Evolutionary conservation across 2,113 vertebrate genomes (phyloP).

Genomic region (Dermatemys mawii): DNA sequence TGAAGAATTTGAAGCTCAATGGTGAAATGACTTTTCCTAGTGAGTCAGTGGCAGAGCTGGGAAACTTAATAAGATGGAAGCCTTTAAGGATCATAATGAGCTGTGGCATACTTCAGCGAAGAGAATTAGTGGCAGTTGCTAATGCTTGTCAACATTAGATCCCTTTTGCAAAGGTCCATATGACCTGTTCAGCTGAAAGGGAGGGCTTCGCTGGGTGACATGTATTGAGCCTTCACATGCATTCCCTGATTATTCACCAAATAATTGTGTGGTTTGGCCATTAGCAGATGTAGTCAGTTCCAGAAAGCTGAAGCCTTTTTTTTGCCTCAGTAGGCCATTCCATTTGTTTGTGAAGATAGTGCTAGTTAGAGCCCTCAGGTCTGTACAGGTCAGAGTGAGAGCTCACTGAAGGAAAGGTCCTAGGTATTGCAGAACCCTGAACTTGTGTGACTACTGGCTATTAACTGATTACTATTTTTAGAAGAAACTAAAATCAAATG

Average conservation of each 20-base stretch:
- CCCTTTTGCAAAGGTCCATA: not conserved
- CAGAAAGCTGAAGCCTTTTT: accelerated
- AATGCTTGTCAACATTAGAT: not conserved
- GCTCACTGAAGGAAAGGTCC: not conserved
- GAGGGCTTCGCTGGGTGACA: not conserved
- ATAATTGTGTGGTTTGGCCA: not conserved
- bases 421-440: not conserved
- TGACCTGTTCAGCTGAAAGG: not conserved
- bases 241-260: constrained; percentile 2
- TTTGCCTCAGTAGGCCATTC: not conserved
- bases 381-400: not conserved
- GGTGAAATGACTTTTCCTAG: not conserved
- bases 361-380: not conserved
- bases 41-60: not conserved
- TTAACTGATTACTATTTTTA: not conserved
- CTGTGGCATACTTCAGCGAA: not conserved
- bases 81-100: not conserved
- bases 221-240: not conserved
- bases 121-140: not conserved
- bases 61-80: not conserved
- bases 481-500: not conserved
- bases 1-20: not conserved
- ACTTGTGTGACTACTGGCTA: not conserved
- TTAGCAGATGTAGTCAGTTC: not conserved
- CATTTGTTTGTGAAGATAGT: constrained; percentile 21